phyloP scores from a whole-genome alignment of 2,797 vertebrate genomes.

The Cirrhinus molitorella region DNA sequence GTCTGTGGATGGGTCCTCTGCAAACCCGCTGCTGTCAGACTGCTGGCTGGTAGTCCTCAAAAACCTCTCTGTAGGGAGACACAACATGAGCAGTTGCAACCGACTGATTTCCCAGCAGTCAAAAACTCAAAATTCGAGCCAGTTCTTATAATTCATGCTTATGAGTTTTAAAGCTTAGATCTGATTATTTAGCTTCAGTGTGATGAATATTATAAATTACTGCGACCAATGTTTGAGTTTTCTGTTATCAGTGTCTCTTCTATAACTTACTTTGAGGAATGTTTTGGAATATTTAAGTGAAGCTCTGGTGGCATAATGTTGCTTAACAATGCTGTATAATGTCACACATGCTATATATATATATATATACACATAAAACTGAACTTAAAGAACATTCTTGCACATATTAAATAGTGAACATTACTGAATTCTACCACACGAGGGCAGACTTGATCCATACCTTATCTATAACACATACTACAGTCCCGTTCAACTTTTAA shows the following conservation, averaged over 20 bases:
- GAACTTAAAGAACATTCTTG: not conserved
- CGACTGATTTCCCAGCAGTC: not conserved
- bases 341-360: not conserved
- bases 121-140: not conserved
- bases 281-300: not conserved
- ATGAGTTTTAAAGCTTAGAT: not conserved
- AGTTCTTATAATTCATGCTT: not conserved
- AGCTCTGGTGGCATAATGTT: not conserved
- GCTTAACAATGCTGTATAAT: not conserved
- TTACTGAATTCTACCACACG: conserved; percentile 39
- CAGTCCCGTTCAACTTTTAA: not conserved
- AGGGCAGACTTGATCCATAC: conserved; percentile 40
- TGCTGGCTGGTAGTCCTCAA: conserved; percentile 91
- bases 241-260: not conserved
- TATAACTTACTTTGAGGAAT: not conserved
- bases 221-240: not conserved
- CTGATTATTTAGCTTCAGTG: not conserved
- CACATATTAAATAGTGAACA: not conserved
- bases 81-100: not conserved
- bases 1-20: conserved; percentile 90
- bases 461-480: not conserved
- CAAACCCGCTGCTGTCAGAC: conserved; percentile 98
- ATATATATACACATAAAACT: too few species aligned
- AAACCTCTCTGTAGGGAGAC: conserved; percentile 80
- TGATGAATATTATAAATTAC: not conserved